These are phyloP conservation scores for Hyaena hyaena DNA, from an alignment of 2,113 vertebrate species.

Conservation along the genomic window DNA sequence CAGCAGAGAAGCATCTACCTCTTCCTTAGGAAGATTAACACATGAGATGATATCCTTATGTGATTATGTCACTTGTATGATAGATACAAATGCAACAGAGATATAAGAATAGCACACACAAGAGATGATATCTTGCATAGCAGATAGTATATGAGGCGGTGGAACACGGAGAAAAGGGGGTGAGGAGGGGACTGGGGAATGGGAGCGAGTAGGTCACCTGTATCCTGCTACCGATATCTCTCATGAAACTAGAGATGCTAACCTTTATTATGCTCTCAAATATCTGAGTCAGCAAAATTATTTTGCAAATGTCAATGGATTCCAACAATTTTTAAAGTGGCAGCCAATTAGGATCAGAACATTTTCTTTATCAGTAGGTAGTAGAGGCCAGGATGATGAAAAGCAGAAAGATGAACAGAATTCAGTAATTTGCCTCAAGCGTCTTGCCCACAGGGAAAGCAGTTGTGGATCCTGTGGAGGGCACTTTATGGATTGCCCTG, in stretches of 20 bases:
- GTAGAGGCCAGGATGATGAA: neutral
- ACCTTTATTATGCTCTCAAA: constrained; percentile 3
- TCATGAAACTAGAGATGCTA: neutral
- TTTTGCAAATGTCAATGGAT: constrained; percentile 3
- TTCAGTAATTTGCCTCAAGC: neutral
- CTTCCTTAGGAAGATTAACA: neutral
- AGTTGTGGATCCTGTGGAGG: neutral
- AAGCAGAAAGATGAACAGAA: neutral
- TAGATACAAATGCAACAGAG: neutral
- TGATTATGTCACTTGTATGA: neutral
- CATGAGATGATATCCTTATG: neutral
- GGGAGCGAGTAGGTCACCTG: neutral
- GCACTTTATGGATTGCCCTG: neutral
- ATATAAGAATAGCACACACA: neutral
- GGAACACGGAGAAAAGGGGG: neutral
- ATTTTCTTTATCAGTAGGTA: neutral
- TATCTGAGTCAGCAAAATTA: neutral
- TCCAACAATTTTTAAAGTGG: neutral
- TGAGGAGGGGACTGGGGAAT: neutral
- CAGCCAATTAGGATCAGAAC: neutral
- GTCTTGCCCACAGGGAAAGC: neutral
- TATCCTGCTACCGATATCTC: neutral
- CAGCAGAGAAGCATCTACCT: neutral
- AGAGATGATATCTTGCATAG: neutral
- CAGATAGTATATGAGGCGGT: neutral